Evolutionary conservation across 2,113 vertebrate species (phyloP).

Genomic region (Hystrix brachyura): DNA sequence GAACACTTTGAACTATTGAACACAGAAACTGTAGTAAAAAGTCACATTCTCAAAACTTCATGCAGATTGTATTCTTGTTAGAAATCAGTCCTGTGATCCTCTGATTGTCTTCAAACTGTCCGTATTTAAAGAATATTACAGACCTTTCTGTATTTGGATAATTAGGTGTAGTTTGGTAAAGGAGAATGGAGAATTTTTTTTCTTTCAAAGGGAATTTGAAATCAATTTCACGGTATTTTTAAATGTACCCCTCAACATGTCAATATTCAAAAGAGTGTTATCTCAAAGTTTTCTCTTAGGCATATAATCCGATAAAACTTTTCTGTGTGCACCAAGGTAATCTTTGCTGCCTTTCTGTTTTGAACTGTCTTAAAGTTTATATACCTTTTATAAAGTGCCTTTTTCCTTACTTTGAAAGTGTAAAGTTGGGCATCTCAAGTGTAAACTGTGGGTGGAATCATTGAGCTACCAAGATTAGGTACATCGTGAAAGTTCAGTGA

Average conservation of each 20-base stretch:
- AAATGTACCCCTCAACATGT: conserved; percentile 21
- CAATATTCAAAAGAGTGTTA: conserved; percentile 1
- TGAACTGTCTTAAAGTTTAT: conserved; percentile 82
- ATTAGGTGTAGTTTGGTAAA: conserved; percentile 4
- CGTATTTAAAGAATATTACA: not conserved
- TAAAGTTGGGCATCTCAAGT: conserved; percentile 35
- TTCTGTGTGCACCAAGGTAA: conserved; percentile 70
- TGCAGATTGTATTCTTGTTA: conserved; percentile 56
- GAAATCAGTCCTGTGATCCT: not conserved
- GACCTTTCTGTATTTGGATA: conserved; percentile 17
- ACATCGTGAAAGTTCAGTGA: not conserved
- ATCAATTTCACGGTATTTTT: not conserved
- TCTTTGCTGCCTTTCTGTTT: conserved; percentile 84
- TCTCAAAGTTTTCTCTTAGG: conserved; percentile 46
- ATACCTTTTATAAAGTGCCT: conserved; percentile 62
- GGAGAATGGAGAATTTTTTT: not conserved
- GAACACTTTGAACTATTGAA: conserved; percentile 32
- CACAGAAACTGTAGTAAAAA: conserved; percentile 8
- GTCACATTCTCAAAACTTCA: conserved; percentile 1
- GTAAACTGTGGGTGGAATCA: not conserved
- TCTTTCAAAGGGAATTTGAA: conserved; percentile 67
- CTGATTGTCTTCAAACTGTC: not conserved
- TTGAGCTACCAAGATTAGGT: not conserved
- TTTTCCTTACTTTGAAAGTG: conserved; percentile 68
- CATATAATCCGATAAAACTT: conserved; percentile 31